Evolutionary conservation across 1,140 invertebrate genomes (phyloP), one percentile per base, ranked within the genome.

Genomic region (Penaeus vannamei): DNA sequence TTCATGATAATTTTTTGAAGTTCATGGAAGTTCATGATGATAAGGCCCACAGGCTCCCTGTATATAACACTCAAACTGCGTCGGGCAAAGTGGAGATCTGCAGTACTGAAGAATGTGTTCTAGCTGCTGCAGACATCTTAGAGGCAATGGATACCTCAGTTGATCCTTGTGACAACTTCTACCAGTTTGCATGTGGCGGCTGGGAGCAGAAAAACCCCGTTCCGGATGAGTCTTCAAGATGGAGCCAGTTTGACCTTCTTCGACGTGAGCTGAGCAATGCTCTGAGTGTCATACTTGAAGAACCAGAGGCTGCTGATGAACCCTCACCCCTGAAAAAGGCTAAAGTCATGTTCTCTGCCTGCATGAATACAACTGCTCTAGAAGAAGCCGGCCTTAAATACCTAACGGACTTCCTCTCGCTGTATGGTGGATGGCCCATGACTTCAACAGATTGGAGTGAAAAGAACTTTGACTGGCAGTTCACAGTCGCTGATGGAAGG

Each of bases 101-200:
- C 64, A 85, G 36, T 80, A 85, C 86, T 5, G 22, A 26, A n/a
- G 90, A 91, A 60, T 91, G 90, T 53, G 89, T 59, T 3, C 76
- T 91, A 72, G 86, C 90, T 26, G 90, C 90, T 76, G 87, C 86
- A 10, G 61, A 36, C 32, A 96, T 99, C 66, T 94, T 98, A 64
- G 95, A 96, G 89, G 96, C 97, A 1, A 96, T 99, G 93, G 97
- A 99, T 92, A 92, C 93, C 1, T 94, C 93, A 1, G 94, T 96
- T 5, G 93, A 94, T 83, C 94, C 94, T 14, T 95, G 94, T 90
- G 91, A 92, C 26, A 93, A 94, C 91, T 93, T 94, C 89, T 95
- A 93, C 91, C 91, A 93, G 60, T 94, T 93, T 91, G 92, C 94
- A 0, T 95, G 94, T 92, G 95, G 95, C 0, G 94, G 95, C 17